Base-by-base conservation (phyloP, 2,113 vertebrate species). In the Harpagus bidentatus region DNA sequence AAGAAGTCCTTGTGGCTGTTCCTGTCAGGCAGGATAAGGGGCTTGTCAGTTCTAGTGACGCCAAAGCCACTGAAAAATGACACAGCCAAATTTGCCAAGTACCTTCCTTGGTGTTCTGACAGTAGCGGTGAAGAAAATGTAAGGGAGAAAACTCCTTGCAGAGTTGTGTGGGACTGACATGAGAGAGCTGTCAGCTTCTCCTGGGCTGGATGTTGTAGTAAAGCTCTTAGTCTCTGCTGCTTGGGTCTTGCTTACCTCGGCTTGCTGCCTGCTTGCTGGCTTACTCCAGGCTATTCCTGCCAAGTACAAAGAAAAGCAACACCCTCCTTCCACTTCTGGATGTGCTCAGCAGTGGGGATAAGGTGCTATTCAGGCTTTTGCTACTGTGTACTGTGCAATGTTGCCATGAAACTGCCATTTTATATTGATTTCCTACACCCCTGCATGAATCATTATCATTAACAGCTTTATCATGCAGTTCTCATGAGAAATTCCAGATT, bases 241-340 rank as follows among this genome's bases (percentile, higher is more conserved):
- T 0, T 0, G 10, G 61, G 55, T 28, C 76, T 62, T 56, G 47
- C 65, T 65, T 3, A 4, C 38, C 70, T 48, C 11, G 82, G 58
- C 48, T 88, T 3, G 0, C 43, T 61, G 34, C 59, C 40, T 29
- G 31, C 52, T 61, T 5, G 0, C 71, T 70, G 66, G 21, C 42
- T 36, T 19, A 2, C 42, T 36, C 20, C 56, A 29, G 43, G 17
- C 69, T 22, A 0, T 23, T 76, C n/a, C 70, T 82, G 84, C 66
- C 71, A 28, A 42, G 14, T 1, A 3, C n/a, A 22, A 32, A 50
- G 67, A 4, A 42, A 47, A 78, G 48, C 38, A 86, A 2, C 23
- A 2, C 22, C 7, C 6, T 48, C 45, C 50, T 73, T 47, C 1
- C 1, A 2, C 67, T 48, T 80, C 0, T 0, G 23, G 26, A 2